Base-by-base conservation (phyloP, 2,113 vertebrate species). In the Octodon degus region DNA sequence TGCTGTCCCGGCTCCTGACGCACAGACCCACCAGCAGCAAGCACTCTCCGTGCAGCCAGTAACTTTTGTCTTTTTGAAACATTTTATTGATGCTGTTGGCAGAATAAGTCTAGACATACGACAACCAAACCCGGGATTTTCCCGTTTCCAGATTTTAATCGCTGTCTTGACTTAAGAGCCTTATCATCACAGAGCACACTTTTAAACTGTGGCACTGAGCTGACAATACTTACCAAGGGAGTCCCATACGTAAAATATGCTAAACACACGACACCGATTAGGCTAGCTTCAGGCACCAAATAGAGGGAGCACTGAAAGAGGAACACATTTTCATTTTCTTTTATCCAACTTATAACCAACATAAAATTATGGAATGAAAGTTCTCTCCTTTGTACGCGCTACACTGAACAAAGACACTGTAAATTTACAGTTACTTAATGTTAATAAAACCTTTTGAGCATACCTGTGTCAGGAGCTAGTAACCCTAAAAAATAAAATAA, bases 381-480 rank as follows among this genome's bases (percentile, higher is more conserved):
- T 34, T 14, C 10, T 77, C 50, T 88, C 68, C 25, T 91, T 47
- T 60, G 86, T 25, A 86, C 1, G 77, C 20, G 47, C 2, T 34
- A 81, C 17, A 81, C 4, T 24, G 30, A 92, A 27, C 22, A 62
- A 68, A 25, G 76, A 19, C 4, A 20, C 13, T 30, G 62, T 90
- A 25, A 77, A n/a, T 84, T 60, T 76, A 80, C 1, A 67, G 17
- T 12, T 53, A 70, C 16, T 94, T 74, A 94, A 62, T 50, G 83
- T n/a, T 86, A 91, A 74, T 34, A 40, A 95, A 85, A 88, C 3
- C 19, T 95, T 82, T 94, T 68, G 11, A 82, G 94, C 98, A 11
- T 97, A 98, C 98, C 98, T 93, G 97, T 87, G 94, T 32, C 55
- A 58, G 55, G 17, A 58, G 16, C 55, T 58, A 58, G 55, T 58